Conservation (phyloP, 1,140 invertebrate genomes). For the Habropoda laboriosa region DNA sequence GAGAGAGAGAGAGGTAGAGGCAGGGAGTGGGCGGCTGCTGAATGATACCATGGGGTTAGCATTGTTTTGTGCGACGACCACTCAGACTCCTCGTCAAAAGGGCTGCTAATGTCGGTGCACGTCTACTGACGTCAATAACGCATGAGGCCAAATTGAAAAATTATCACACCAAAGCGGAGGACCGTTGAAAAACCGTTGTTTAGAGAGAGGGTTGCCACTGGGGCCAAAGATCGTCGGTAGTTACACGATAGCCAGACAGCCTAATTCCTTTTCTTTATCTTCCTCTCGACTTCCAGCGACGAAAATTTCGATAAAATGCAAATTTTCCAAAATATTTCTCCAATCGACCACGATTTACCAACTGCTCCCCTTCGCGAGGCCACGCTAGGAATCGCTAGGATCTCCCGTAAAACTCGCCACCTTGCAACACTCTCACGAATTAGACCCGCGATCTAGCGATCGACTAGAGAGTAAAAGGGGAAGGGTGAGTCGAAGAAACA, state of each 20-base stretch:
- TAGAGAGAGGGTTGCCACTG: constrained; percentile 73
- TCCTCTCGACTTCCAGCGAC: no score
- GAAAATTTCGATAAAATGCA: no score
- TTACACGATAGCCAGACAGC: constrained; percentile 27
- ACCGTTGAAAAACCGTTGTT: constrained; percentile 67
- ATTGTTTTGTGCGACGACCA: constrained; percentile 72
- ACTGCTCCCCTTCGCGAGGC: no score
- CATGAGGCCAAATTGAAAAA: constrained; percentile 81
- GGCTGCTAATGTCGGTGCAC: constrained; percentile 64
- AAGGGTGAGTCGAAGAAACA: no score
- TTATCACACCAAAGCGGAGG: constrained; percentile 79
- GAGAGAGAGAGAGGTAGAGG: no score
- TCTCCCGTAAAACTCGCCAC: constrained; percentile 25
- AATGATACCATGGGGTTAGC: constrained; percentile 60
- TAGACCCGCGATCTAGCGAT: neutral
- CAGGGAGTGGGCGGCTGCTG: constrained; percentile 20
- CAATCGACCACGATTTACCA: no score
- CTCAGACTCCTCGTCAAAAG: constrained; percentile 77
- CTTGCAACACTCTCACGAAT: constrained; percentile 5
- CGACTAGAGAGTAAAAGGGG: no score
- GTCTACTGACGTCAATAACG: constrained; percentile 74
- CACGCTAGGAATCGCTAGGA: no score
- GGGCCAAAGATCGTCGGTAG: constrained; percentile 16
- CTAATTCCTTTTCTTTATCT: no score
- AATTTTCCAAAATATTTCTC: no score